phyloP scores from a whole-genome alignment of 2,888 invertebrate species.

The Vandiemenella viatica region DNA sequence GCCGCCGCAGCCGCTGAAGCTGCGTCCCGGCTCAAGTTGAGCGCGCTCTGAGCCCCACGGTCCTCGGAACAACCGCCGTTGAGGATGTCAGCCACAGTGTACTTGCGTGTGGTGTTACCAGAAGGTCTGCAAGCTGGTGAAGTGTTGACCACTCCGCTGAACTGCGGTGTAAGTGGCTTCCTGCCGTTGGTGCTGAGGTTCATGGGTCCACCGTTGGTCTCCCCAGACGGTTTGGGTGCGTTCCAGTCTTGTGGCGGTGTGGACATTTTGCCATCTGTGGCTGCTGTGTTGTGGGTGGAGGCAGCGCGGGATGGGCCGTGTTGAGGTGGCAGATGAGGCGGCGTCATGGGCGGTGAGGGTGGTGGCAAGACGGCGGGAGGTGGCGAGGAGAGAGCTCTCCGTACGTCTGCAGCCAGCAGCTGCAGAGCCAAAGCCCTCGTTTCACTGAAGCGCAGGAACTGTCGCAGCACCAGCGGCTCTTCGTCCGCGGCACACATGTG shows the following conservation, averaged over 20 bases:
- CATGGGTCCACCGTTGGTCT: constrained; percentile 26
- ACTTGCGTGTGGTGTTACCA: constrained; percentile 32
- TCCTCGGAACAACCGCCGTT: constrained; percentile 36
- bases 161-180: background rate
- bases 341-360: constrained; percentile 30
- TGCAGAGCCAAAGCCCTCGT: constrained; percentile 67
- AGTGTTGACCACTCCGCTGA: too few relatives aligned
- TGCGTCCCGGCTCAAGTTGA: constrained; percentile 44
- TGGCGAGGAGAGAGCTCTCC: constrained; percentile 22
- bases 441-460: constrained; percentile 80
- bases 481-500: constrained; percentile 74
- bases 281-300: constrained; percentile 30
- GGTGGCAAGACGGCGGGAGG: constrained; percentile 30
- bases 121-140: constrained; percentile 37
- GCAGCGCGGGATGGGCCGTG: constrained; percentile 21
- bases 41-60: constrained; percentile 43
- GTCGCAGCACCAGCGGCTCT: constrained; percentile 80
- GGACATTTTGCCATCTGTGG: constrained; percentile 20
- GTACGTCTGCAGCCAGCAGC: constrained; percentile 33
- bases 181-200: background rate
- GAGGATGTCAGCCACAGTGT: constrained; percentile 32
- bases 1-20: constrained; percentile 19
- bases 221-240: constrained; percentile 20
- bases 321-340: constrained; percentile 29
- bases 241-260: too few relatives aligned